Base-by-base conservation (phyloP, 2,888 invertebrate genomes). In the Mimas tiliae region DNA sequence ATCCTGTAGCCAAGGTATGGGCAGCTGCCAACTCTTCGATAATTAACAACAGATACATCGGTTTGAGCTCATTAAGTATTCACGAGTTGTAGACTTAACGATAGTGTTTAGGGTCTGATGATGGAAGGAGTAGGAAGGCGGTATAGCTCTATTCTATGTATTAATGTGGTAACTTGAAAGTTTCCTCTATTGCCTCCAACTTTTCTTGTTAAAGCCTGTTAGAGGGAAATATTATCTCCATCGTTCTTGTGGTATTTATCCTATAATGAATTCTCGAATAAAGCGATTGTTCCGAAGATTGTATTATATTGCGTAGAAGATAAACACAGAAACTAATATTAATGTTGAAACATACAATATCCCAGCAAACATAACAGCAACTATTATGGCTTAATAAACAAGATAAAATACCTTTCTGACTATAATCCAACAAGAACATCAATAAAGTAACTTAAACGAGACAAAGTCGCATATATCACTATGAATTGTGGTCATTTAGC, bases 371-470 rank as follows among this genome's bases (percentile, higher is more conserved):
- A 33, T 38, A 33, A 21, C 42, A 33, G 38, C 58, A 16, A 12
- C 33, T 38, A 52, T 62, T 76, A 76, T 73, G 74, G 70, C 72
- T 73, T 73, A 76, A 76, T 75, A 67, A 66, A 78, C 75, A 68
- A 73, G 72, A 82, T 83, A 80, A 81, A 82, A 82, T 83, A 82
- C 78, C 71, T 76, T 67, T 72, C 74, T 75, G 74, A 75, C 77
- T 78, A 77, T 80, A 84, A 78, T 77, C 75, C 72, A 74, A 84
- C 88, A 88, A 86, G 87, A 86, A 85, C 72, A 75, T 77, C 84
- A 78, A 89, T 91, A 91, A 91, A 90, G 86, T 87, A 86, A 86
- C 83, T 81, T 78, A 82, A 89, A 88, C 85, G 87, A 88, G 88
- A 88, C 88, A 86, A 86, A 86, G 81, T 84, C 85, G 77, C 82